phyloP scores from a whole-genome alignment of 2,797 vertebrate genomes.

The Zalophus californianus region DNA sequence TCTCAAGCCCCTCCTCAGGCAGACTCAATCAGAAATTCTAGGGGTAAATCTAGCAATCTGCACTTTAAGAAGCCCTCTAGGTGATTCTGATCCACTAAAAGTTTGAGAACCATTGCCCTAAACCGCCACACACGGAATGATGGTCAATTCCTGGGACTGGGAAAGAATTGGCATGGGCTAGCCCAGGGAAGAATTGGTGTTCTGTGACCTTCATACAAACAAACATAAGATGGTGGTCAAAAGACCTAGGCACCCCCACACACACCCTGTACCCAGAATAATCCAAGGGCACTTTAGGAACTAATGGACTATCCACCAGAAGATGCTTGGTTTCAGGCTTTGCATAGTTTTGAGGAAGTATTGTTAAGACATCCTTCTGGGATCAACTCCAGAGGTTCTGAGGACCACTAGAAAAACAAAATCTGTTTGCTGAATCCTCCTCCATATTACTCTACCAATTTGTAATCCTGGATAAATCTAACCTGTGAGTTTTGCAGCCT shows the following conservation, averaged over 20 bases:
- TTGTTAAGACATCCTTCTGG: background rate
- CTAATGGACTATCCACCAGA: background rate
- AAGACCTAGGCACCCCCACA: background rate
- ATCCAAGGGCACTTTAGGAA: background rate
- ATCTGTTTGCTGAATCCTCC: background rate
- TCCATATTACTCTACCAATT: background rate
- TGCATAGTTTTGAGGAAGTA: background rate
- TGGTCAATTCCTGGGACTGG: background rate
- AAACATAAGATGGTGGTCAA: background rate
- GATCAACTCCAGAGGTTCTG: background rate
- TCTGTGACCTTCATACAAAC: background rate
- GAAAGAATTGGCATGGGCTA: background rate
- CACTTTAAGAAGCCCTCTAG: background rate
- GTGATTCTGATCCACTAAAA: background rate
- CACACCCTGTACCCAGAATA: background rate
- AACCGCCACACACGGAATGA: background rate
- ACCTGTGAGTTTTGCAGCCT: background rate
- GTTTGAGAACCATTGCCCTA: background rate
- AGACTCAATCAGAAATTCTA: background rate
- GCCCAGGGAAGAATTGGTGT: background rate
- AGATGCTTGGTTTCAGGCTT: background rate
- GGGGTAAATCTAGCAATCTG: background rate
- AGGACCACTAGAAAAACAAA: background rate
- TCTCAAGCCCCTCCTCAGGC: background rate
- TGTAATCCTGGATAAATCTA: background rate